Evolutionary conservation across 2,888 invertebrate genomes (phyloP), one percentile per base, ranked within the genome.

Genomic region (Pecten maximus): DNA sequence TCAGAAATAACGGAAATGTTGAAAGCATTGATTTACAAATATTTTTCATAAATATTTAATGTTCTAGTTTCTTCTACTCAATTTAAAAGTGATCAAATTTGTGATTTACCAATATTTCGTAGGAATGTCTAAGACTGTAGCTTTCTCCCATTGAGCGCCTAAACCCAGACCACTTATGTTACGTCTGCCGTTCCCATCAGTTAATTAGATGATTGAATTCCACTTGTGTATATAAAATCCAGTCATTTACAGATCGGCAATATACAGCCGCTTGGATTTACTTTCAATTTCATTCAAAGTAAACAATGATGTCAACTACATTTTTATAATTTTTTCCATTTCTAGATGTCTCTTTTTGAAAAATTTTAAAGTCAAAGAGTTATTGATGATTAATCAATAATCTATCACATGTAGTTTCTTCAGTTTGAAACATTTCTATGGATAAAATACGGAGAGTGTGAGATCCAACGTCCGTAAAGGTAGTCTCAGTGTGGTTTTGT

Each of bases 41-140:
- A 28, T 74, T 74, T 74, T 74, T 74, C 74, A 28, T 74, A 28
- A 74, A 74, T 35, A 74, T 35, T 74, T 35, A 74, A 74, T 74
- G 28, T 74, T 54, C 10, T 23, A 74, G 35, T 74, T 74, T 74
- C 74, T 28, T 28, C 74, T 74, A 35, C 35, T 74, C 74, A 74
- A 74, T 74, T 74, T 74, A 74, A 74, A 74, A 35, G 74, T 35
- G 74, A 60, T 60, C 60, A 6, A 60, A 23, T n/a, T 60, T 60
- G 60, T 23, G 60, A 74, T 74, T 74, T 74, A 74, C 74, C 74
- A 74, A 74, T 74, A 74, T 74, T 74, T 74, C 74, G 19, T 23
- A 8, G 28, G 23, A 28, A 74, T 74, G 74, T 35, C 2, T 35
- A 74, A 74, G 74, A 10, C 74, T 28, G 35, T 6, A 74, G 74